Conservation (phyloP, 2,888 invertebrate species). For the Eupithecia exiguata region DNA sequence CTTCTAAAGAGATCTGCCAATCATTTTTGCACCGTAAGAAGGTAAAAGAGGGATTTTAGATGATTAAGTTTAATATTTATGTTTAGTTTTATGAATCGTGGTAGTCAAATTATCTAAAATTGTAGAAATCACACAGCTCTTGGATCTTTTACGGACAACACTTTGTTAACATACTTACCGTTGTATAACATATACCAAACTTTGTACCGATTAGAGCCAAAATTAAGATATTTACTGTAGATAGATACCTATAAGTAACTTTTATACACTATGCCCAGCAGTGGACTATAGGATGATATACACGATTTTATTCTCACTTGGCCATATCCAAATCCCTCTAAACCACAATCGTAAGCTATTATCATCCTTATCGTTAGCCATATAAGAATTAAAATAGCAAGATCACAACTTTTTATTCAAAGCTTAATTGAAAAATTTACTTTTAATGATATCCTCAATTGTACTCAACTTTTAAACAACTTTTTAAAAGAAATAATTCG, state of each 20-base stretch:
- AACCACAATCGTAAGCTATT: slow-evolving; percentile 14
- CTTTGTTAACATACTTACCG: not conserved
- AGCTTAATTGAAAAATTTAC: slow-evolving; percentile 16
- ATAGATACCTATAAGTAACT: not conserved
- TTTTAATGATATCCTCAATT: slow-evolving; percentile 26
- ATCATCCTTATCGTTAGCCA: slow-evolving; percentile 15
- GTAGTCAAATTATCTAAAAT: not conserved
- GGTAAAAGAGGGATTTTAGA: not conserved
- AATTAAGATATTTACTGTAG: not conserved
- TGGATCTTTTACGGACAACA: not conserved
- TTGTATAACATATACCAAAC: not conserved
- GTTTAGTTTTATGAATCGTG: too few species aligned
- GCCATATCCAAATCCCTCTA: slow-evolving; percentile 10
- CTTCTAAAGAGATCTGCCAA: slow-evolving; percentile 33
- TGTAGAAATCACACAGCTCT: not conserved
- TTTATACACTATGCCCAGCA: not conserved
- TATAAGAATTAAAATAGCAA: slow-evolving; percentile 24
- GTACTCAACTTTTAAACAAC: slow-evolving; percentile 1
- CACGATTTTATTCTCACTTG: not conserved
- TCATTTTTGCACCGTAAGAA: slow-evolving; percentile 12
- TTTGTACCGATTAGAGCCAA: not conserved
- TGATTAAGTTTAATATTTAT: not conserved
- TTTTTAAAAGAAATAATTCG: not conserved
- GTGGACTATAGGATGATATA: not conserved
- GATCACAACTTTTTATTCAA: slow-evolving; percentile 9